Evolutionary conservation across 2,797 vertebrate species (phyloP).

Genomic region (Myotis daubentonii): DNA sequence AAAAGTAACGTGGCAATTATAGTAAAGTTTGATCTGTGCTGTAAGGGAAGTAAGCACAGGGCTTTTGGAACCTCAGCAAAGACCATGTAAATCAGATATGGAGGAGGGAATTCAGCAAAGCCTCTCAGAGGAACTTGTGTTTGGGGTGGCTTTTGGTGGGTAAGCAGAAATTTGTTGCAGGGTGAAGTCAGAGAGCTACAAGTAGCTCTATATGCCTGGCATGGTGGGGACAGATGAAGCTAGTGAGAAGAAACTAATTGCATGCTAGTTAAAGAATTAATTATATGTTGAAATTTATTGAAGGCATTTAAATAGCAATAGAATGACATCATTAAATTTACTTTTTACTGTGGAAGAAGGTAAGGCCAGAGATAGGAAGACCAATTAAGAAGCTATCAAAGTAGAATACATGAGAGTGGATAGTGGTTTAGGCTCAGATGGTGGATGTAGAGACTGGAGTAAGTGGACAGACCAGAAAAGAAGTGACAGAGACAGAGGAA

Average conservation of each 20-base stretch:
- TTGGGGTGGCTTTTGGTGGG: not conserved
- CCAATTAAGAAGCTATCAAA: not conserved
- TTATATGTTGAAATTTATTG: not conserved
- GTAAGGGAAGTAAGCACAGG: not conserved
- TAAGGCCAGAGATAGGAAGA: not conserved
- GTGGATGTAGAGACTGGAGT: not conserved
- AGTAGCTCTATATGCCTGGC: not conserved
- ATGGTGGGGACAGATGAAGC: not conserved
- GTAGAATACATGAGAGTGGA: not conserved
- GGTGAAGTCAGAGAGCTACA: not conserved
- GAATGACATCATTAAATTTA: constrained; percentile 46
- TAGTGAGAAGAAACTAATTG: not conserved
- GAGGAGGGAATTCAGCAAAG: not conserved
- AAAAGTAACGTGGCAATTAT: not conserved
- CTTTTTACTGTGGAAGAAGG: constrained; percentile 33
- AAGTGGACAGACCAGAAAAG: not conserved
- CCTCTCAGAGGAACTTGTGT: not conserved
- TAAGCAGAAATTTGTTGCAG: not conserved
- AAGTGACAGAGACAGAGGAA: constrained; percentile 8
- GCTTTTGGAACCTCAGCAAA: not conserved
- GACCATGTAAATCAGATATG: not conserved
- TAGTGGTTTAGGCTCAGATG: not conserved
- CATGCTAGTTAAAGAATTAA: not conserved
- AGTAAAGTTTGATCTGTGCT: not conserved
- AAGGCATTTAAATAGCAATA: constrained; percentile 30